Percentiles rank a stretch among this genome's conserved stretches.
phyloP scores from a whole-genome alignment of 1,140 invertebrate species.

The Drosophila sp. region DNA sequence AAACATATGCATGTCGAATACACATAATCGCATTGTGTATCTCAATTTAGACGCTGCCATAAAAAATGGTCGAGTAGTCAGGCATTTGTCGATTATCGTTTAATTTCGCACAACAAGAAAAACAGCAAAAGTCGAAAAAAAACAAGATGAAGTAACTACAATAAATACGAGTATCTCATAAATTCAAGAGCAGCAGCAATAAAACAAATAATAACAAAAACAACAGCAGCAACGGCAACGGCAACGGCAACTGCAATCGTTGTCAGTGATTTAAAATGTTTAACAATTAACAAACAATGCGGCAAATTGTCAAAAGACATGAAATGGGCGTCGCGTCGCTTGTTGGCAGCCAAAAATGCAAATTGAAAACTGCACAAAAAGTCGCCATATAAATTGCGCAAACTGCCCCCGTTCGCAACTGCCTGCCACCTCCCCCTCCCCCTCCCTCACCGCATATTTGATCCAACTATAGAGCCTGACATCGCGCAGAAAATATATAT shows the following conservation, averaged over 20 bases:
- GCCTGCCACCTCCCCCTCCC: neutral
- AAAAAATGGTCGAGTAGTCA: constrained; percentile 3
- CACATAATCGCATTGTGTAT: neutral
- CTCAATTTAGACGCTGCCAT: constrained; percentile 15
- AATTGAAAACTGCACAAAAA: constrained; percentile 49
- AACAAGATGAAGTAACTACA: neutral
- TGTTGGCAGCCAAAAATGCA: constrained; percentile 30
- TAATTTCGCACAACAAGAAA: neutral
- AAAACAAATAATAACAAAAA: constrained; percentile 36
- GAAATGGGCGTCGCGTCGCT: constrained; percentile 56
- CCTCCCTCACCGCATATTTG: neutral
- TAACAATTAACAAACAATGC: constrained; percentile 79
- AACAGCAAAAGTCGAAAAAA: neutral
- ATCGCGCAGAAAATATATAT: constrained; percentile 21
- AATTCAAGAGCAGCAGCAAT: constrained; percentile 30
- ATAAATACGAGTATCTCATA: constrained; percentile 42
- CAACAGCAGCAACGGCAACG: no score
- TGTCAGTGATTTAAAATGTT: constrained; percentile 76
- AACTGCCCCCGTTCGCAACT: constrained; percentile 16
- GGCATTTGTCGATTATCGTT: constrained; percentile 8
- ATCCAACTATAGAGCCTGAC: neutral
- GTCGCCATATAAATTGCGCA: constrained; percentile 47
- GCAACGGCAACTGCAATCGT: constrained; percentile 38
- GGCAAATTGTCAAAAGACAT: constrained; percentile 74
- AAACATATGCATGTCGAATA: neutral